Conservation (phyloP, 2,888 invertebrate genomes). For the Ypsolopha sequella region DNA sequence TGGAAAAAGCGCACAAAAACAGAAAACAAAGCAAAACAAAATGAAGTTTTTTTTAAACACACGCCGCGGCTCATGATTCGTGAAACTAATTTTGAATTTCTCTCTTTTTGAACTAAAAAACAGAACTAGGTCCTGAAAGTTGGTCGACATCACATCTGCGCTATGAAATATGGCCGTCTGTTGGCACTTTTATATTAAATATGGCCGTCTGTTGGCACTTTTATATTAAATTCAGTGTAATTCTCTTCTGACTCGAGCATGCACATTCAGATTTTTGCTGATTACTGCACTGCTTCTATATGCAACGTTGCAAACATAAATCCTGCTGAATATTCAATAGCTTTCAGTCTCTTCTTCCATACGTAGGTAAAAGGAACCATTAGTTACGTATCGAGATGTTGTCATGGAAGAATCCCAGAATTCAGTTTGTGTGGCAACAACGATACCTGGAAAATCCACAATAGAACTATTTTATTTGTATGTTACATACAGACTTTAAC, state of each 20-base stretch:
- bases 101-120: neutral
- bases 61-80: neutral
- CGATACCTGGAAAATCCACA: too few species aligned
- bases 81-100: conserved; percentile 3
- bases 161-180: conserved; percentile 1
- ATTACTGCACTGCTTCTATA: neutral
- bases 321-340: too few species aligned
- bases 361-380: too few species aligned
- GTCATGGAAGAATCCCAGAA: too few species aligned
- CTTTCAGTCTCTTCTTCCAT: too few species aligned
- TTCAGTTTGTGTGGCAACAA: too few species aligned
- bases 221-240: conserved; percentile 4
- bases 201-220: neutral
- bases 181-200: conserved; percentile 3
- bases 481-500: too few species aligned
- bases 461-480: too few species aligned
- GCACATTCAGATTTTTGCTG: conserved; percentile 1
- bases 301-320: too few species aligned
- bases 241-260: neutral
- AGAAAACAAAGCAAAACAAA: neutral
- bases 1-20: neutral
- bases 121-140: neutral
- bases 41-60: neutral
- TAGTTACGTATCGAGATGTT: too few species aligned
- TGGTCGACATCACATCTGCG: conserved; percentile 2